Conservation (phyloP, 2,888 invertebrate genomes). For the Heteromurus nitidus region DNA sequence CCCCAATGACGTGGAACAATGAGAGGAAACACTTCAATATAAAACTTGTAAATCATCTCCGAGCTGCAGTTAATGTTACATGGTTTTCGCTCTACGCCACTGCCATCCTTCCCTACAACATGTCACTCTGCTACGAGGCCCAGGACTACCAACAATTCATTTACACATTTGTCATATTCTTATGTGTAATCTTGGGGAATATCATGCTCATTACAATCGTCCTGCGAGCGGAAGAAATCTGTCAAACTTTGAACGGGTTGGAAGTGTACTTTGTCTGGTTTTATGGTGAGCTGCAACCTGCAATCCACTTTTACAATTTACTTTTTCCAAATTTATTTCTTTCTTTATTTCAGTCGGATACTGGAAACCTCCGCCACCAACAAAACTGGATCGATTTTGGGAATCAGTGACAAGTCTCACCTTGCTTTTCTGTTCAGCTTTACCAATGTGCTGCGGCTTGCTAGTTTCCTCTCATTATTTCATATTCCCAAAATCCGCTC, state of each 20-base stretch:
- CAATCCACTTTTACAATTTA: background rate
- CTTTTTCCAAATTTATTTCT: no score
- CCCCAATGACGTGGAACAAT: background rate
- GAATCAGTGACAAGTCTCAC: no score
- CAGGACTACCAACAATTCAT: slow-evolving; percentile 7
- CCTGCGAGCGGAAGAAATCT: background rate
- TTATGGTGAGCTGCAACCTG: background rate
- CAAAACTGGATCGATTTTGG: background rate
- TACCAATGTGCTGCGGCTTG: background rate
- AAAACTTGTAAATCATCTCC: background rate
- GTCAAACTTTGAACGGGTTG: background rate
- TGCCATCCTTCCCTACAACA: slow-evolving; percentile 12
- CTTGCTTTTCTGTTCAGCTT: background rate
- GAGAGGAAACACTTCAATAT: background rate
- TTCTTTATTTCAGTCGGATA: no score
- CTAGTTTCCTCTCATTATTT: background rate
- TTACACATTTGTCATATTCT: slow-evolving; percentile 1
- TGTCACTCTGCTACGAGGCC: background rate
- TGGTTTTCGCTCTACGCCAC: background rate
- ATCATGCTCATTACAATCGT: background rate
- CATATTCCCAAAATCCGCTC: background rate
- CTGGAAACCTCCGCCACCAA: no score
- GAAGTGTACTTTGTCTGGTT: background rate
- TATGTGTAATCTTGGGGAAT: background rate
- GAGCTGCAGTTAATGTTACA: background rate